phyloP scores from a whole-genome alignment of 2,113 vertebrate species.

The Coturnix japonica region DNA sequence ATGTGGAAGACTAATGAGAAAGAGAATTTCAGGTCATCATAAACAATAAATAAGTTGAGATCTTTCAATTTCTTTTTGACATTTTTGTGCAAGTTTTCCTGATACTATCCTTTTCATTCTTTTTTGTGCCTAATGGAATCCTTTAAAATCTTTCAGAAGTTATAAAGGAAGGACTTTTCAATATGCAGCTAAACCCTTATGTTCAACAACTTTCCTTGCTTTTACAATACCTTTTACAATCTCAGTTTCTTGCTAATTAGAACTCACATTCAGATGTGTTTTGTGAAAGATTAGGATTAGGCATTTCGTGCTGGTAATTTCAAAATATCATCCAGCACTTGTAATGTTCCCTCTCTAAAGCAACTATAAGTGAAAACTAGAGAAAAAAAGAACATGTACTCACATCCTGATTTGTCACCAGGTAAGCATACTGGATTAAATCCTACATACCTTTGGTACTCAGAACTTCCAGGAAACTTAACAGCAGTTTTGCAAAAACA shows the following conservation, averaged over 20 bases:
- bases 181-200: neutral
- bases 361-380: neutral
- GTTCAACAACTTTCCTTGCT: neutral
- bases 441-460: slow-evolving; percentile 32
- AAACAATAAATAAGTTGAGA: neutral
- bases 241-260: neutral
- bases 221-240: neutral
- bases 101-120: neutral
- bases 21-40: neutral
- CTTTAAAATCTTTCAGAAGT: neutral
- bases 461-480: slow-evolving; percentile 38
- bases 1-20: neutral
- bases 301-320: neutral
- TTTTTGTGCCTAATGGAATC: neutral
- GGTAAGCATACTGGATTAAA: slow-evolving; percentile 6
- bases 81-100: neutral
- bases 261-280: neutral
- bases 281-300: neutral
- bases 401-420: slow-evolving; percentile 1
- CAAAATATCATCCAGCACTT: neutral
- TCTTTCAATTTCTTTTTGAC: neutral
- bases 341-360: neutral
- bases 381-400: neutral
- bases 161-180: neutral
- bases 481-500: slow-evolving; percentile 34